A percentile compares a stretch with the other conserved stretches of the same genome.
phyloP scores from a whole-genome alignment of 1,140 invertebrate genomes.

The Aphaenogaster rudis region DNA sequence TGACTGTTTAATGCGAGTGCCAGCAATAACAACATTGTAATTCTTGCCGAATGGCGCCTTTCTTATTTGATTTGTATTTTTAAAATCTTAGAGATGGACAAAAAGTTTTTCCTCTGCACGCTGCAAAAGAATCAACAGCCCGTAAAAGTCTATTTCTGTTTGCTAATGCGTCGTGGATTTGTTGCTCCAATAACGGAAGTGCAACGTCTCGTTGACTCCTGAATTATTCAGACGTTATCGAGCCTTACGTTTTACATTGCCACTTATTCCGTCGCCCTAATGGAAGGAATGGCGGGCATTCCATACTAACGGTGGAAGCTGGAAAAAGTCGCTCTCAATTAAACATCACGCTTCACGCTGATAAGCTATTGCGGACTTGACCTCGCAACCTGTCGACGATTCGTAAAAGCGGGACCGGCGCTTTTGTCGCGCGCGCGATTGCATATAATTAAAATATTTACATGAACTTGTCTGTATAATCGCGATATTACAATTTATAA shows the following conservation, averaged over 20 bases:
- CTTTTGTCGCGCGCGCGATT: neutral
- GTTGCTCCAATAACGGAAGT: slow-evolving; percentile 59
- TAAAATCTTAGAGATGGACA: neutral
- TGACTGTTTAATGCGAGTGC: neutral
- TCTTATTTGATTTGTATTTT: neutral
- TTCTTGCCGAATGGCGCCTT: neutral
- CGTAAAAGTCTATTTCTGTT: slow-evolving; percentile 59
- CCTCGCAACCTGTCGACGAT: neutral
- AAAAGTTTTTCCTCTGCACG: neutral
- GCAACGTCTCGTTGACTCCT: slow-evolving; percentile 51
- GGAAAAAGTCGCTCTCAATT: slow-evolving; percentile 36
- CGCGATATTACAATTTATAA: slow-evolving; percentile 61
- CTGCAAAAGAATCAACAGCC: slow-evolving; percentile 28
- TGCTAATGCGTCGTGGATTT: slow-evolving; percentile 49
- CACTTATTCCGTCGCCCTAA: slow-evolving; percentile 30
- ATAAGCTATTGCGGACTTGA: neutral
- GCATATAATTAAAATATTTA: slow-evolving; percentile 51
- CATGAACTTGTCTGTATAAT: slow-evolving; percentile 37
- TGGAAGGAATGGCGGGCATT: slow-evolving; percentile 34
- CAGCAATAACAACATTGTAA: slow-evolving; percentile 6
- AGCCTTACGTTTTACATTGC: slow-evolving; percentile 52
- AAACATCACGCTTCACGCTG: neutral
- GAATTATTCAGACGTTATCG: slow-evolving; percentile 60
- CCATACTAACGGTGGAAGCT: neutral
- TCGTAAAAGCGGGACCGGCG: neutral